Conservation (phyloP, 1,140 invertebrate genomes). For the Oedothorax gibbosus region DNA sequence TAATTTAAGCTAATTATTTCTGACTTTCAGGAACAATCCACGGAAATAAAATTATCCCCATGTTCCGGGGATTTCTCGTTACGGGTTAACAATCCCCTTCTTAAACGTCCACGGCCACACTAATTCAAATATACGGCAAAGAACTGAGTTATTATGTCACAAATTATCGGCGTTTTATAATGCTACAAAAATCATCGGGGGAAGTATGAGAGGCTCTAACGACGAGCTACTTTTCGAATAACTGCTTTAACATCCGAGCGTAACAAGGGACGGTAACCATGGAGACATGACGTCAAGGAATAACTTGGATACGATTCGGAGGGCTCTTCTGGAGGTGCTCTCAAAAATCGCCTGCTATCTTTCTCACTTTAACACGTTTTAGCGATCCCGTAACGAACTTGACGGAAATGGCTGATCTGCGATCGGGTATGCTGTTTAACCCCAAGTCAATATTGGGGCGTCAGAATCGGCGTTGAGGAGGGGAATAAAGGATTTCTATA, state of each 20-base stretch:
- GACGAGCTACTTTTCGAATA: conserved; percentile 18
- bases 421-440: no score
- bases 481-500: no score
- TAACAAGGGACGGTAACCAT: conserved; percentile 42
- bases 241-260: conserved; percentile 18
- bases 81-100: no score
- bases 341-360: background rate
- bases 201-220: background rate
- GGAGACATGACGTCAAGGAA: conserved; percentile 31
- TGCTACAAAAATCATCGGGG: background rate
- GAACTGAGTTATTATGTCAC: background rate
- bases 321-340: background rate
- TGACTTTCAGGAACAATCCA: no score
- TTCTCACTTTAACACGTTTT: conserved; percentile 47
- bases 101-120: no score
- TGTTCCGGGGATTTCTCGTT: no score
- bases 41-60: no score
- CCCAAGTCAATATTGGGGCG: no score
- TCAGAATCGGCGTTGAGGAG: no score
- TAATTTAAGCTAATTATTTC: no score
- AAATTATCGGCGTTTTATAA: conserved; percentile 28
- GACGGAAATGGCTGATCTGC: background rate
- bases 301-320: conserved; percentile 10
- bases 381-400: conserved; percentile 22
- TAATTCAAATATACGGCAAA: no score